A percentile compares a stretch with the other conserved stretches of the same genome.
These are phyloP conservation scores for Clarias gariepinus DNA, from an alignment of 2,113 vertebrate genomes.

Conservation along the genomic window DNA sequence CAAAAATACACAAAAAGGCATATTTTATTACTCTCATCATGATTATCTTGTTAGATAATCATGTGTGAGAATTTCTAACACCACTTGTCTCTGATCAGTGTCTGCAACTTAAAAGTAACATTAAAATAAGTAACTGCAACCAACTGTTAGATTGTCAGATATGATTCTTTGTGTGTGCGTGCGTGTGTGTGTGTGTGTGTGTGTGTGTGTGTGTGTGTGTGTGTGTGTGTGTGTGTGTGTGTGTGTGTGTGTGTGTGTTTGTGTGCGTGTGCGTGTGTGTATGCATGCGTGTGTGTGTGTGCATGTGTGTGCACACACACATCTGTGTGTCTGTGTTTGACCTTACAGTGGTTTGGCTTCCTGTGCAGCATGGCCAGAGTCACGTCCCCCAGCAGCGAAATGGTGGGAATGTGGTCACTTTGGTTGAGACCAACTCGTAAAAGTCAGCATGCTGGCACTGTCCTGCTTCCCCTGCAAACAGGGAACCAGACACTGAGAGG, in stretches of 20 bases:
- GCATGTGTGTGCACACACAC: constrained; percentile 1
- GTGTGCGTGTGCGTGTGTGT: neutral
- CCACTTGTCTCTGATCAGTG: neutral
- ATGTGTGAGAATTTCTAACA: neutral
- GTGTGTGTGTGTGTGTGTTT: constrained; percentile 6
- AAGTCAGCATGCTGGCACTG: constrained; percentile 72
- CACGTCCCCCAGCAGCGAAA: constrained; percentile 68
- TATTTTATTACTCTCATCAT: neutral
- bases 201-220: constrained; percentile 11
- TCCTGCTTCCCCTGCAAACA: constrained; percentile 75
- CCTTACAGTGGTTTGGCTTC: constrained; percentile 68
- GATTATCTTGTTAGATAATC: neutral
- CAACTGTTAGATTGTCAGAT: constrained; percentile 25
- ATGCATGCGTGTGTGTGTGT: neutral
- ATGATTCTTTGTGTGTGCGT: constrained; percentile 20
- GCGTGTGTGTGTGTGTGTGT: constrained; percentile 7
- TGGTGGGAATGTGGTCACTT: constrained; percentile 75
- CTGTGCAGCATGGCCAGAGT: constrained; percentile 68
- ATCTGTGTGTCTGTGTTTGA: constrained; percentile 33
- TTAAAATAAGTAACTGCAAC: neutral
- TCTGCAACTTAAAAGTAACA: neutral
- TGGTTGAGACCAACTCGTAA: constrained; percentile 70
- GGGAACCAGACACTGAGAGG: constrained; percentile 70
- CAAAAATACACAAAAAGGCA: neutral
- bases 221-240: neutral